phyloP scores from a whole-genome alignment of 2,888 invertebrate genomes.

The Harpalus rubripes region DNA sequence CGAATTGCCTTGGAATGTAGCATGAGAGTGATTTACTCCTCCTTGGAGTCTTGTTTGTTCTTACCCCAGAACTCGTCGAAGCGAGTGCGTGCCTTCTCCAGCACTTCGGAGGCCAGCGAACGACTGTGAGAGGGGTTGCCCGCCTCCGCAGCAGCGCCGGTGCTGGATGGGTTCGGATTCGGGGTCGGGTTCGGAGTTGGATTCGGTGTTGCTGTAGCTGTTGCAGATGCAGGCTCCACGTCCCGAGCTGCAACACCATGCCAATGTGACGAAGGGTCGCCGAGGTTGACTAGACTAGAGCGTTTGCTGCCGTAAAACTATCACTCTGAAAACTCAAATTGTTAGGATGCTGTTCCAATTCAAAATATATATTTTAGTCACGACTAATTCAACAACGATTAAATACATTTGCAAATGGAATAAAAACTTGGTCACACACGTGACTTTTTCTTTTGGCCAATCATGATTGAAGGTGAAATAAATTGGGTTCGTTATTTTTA shows the following conservation, averaged over 20 bases:
- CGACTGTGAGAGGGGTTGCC: conserved; percentile 73
- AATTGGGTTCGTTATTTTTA: too few relatives aligned
- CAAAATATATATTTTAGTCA: not conserved
- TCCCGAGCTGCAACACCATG: conserved; percentile 61
- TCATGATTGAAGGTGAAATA: too few relatives aligned
- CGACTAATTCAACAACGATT: not conserved
- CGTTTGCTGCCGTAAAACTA: conserved; percentile 5
- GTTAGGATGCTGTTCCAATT: not conserved
- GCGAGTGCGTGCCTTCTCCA: conserved; percentile 89
- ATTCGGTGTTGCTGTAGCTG: conserved; percentile 67
- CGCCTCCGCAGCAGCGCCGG: conserved; percentile 54
- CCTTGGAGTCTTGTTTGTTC: conserved; percentile 79
- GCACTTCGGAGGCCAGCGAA: conserved; percentile 85
- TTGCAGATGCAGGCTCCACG: conserved; percentile 68
- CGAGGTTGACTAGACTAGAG: conserved; percentile 9
- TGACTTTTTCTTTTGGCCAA: too few relatives aligned
- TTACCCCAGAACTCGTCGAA: conserved; percentile 93
- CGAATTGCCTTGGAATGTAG: conserved; percentile 1
- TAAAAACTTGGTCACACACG: not conserved
- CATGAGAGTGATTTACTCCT: conserved; percentile 18
- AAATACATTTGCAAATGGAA: not conserved
- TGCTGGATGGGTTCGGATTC: conserved; percentile 17
- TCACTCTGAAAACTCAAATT: conserved; percentile 6
- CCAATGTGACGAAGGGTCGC: conserved; percentile 49
- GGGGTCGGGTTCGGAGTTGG: conserved; percentile 57